phyloP scores from a whole-genome alignment of 1,140 invertebrate species.

The Drosophila biarmipes region DNA sequence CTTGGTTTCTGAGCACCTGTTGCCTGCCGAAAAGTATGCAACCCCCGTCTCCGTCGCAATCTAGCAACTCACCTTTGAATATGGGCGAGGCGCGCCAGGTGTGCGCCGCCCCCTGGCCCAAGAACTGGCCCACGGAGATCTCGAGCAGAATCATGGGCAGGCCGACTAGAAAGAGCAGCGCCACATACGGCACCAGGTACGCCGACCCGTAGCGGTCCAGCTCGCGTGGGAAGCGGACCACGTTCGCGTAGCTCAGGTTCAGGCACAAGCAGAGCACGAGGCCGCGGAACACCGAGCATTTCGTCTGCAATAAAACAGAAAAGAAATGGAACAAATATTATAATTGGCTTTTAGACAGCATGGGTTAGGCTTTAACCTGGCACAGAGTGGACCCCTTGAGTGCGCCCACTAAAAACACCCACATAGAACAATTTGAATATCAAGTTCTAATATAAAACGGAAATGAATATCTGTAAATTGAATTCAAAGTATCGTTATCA shows the following conservation, averaged over 20 bases:
- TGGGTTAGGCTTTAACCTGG: background rate
- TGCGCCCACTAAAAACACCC: background rate
- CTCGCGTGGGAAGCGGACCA: conserved; percentile 84
- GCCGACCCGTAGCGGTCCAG: conserved; percentile 80
- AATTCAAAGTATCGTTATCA: too few species aligned
- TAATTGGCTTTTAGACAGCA: background rate
- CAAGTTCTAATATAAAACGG: too few species aligned
- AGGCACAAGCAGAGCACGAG: conserved; percentile 83
- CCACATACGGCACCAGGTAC: conserved; percentile 81
- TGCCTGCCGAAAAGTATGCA: conserved; percentile 45
- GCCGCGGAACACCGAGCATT: conserved; percentile 84
- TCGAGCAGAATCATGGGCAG: conserved; percentile 83
- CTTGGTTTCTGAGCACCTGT: conserved; percentile 16
- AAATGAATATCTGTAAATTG: too few species aligned
- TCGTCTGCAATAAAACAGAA: conserved; percentile 65
- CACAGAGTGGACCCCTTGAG: background rate
- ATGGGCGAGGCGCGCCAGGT: conserved; percentile 84
- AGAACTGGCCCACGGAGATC: conserved; percentile 82
- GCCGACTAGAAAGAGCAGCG: conserved; percentile 83
- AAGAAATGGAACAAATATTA: background rate
- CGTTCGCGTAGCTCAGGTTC: conserved; percentile 82
- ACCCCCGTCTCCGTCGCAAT: conserved; percentile 13
- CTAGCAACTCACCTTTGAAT: conserved; percentile 80
- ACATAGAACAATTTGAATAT: background rate
- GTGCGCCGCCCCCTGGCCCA: conserved; percentile 83